A percentile compares a stretch with the other conserved stretches of the same genome.
Conservation (phyloP, 2,797 vertebrate species). For the Sebastes diploproa region DNA sequence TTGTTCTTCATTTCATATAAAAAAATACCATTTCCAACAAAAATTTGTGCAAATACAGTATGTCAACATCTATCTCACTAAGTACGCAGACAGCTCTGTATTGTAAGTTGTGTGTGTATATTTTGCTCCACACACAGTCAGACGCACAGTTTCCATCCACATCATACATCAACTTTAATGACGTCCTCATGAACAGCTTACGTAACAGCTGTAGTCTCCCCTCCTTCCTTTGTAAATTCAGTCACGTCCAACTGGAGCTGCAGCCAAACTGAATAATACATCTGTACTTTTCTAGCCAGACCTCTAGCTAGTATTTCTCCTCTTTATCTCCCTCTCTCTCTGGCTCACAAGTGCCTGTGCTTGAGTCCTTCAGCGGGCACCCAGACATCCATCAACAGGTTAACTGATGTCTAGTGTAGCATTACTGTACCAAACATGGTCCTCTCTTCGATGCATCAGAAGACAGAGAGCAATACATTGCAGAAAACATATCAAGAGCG, state of each 20-base stretch:
- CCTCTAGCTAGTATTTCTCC: conserved; percentile 42
- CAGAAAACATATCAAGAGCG: conserved; percentile 28
- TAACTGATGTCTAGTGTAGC: conserved; percentile 8
- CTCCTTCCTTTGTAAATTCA: conserved; percentile 82
- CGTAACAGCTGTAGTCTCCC: conserved; percentile 70
- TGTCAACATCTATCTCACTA: neutral
- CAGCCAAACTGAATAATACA: conserved; percentile 85
- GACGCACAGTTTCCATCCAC: conserved; percentile 24
- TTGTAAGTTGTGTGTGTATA: neutral
- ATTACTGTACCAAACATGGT: conserved; percentile 5
- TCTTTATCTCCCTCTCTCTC: conserved; percentile 30
- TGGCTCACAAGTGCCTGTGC: conserved; percentile 21
- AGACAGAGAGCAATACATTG: conserved; percentile 32
- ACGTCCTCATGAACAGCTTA: conserved; percentile 68
- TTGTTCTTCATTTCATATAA: neutral
- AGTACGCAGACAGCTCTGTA: neutral
- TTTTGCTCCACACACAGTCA: conserved; percentile 8
- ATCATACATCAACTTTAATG: conserved; percentile 64
- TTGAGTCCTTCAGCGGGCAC: conserved; percentile 22
- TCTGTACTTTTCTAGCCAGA: conserved; percentile 73
- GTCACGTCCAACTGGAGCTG: conserved; percentile 81
- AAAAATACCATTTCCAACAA: conserved; percentile 1
- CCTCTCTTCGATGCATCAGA: conserved; percentile 18
- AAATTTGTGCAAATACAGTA: neutral
- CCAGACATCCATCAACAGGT: conserved; percentile 56